phyloP scores from a whole-genome alignment of 2,797 vertebrate species.

The Rhabdophis nuchalis region DNA sequence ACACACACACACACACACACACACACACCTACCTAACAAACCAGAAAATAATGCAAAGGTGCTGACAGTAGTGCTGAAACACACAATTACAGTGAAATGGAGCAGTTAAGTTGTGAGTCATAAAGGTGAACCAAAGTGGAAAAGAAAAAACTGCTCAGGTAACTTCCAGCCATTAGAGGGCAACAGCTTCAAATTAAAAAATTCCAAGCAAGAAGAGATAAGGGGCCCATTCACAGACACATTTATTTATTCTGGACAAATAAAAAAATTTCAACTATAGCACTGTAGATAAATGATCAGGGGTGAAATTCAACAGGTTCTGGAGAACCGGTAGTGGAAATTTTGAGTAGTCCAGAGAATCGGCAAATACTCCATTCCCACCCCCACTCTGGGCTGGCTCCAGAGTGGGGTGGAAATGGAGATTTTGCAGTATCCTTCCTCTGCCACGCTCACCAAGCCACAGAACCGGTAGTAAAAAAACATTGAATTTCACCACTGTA shows the following conservation, averaged over 20 bases:
- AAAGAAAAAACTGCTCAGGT: neutral
- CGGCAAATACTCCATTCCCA: too few relatives aligned
- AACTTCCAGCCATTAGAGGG: neutral
- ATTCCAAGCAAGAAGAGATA: neutral
- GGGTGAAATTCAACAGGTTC: too few relatives aligned
- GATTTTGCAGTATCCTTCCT: too few relatives aligned
- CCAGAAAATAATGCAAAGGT: neutral
- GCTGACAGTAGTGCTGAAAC: neutral
- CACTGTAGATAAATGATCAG: neutral
- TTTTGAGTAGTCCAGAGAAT: too few relatives aligned
- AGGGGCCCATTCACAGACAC: neutral
- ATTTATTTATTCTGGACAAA: neutral
- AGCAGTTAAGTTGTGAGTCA: neutral
- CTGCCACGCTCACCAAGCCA: too few relatives aligned
- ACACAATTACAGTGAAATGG: neutral
- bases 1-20: neutral
- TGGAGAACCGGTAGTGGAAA: too few relatives aligned
- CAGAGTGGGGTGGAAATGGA: too few relatives aligned
- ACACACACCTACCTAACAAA: neutral
- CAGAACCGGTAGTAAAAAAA: too few relatives aligned
- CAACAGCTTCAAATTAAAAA: neutral
- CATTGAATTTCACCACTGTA: too few relatives aligned
- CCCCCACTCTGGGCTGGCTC: too few relatives aligned
- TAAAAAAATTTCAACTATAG: neutral
- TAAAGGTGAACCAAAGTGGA: accelerated